phyloP scores from a whole-genome alignment of 92 coral and sea anemone species.

The Porites divaricata region DNA sequence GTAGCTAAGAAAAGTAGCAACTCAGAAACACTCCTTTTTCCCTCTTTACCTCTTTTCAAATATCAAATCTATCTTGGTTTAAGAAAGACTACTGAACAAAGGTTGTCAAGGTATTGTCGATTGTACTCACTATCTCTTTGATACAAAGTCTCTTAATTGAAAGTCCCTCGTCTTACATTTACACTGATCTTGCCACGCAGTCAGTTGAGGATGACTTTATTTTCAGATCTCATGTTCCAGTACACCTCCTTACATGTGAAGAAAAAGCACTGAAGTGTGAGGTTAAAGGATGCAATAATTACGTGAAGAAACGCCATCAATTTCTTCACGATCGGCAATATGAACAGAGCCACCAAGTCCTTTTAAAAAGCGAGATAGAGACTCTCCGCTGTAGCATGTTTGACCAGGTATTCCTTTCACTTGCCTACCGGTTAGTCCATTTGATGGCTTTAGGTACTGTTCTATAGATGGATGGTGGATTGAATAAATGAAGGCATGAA shows the following conservation, averaged over 20 bases:
- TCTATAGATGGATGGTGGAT: neutral
- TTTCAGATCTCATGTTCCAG: conserved; percentile 18
- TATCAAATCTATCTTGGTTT: too few relatives aligned
- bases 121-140: too few relatives aligned
- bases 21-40: neutral
- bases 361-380: neutral
- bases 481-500: too few relatives aligned
- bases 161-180: too few relatives aligned
- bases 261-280: neutral
- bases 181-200: too few relatives aligned
- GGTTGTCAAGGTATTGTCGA: too few relatives aligned
- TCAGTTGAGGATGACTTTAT: too few relatives aligned
- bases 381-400: neutral
- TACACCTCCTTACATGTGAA: neutral
- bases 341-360: neutral
- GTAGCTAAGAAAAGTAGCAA: too few relatives aligned
- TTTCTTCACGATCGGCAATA: neutral
- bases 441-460: too few relatives aligned
- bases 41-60: neutral
- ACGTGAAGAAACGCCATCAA: neutral
- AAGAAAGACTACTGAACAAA: too few relatives aligned
- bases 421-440: neutral
- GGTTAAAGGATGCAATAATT: conserved; percentile 1
- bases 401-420: neutral
- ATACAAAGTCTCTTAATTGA: too few relatives aligned